phyloP scores from a whole-genome alignment of 2,888 invertebrate genomes.

The Polia nebulosa region DNA sequence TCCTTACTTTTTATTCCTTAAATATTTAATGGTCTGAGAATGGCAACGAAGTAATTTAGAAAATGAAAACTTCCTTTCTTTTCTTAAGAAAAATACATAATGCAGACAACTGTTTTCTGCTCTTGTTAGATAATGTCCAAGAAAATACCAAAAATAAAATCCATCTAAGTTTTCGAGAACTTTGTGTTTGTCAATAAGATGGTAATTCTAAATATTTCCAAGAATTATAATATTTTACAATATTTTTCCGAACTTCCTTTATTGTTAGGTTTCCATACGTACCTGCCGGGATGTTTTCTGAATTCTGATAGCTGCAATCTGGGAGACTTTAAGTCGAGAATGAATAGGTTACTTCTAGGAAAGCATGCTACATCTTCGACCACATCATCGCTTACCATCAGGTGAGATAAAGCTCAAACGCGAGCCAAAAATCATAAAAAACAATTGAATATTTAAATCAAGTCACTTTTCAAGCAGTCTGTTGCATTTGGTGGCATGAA shows the following conservation, averaged over 20 bases:
- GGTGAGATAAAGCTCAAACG: no score
- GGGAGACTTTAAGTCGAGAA: no score
- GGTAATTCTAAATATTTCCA: constrained; percentile 1
- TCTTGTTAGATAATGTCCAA: neutral
- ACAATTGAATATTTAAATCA: no score
- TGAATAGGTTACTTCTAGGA: no score
- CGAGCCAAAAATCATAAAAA: no score
- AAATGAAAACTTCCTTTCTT: constrained; percentile 31
- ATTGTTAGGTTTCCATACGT: no score
- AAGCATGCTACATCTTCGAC: no score
- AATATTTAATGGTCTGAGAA: constrained; percentile 53
- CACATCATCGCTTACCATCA: no score
- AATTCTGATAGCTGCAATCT: no score
- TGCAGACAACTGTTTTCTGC: constrained; percentile 8
- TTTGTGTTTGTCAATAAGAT: constrained; percentile 10
- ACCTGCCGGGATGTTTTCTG: no score
- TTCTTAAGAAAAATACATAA: constrained; percentile 23
- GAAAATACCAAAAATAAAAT: constrained; percentile 7
- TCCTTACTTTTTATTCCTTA: constrained; percentile 53
- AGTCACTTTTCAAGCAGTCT: no score
- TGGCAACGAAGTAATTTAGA: constrained; percentile 44
- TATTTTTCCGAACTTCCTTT: neutral
- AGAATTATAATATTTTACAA: constrained; percentile 7
- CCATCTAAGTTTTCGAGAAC: neutral
- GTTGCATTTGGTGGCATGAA: no score